Conservation (phyloP, 2,888 invertebrate species). For the Branchellion lobata region DNA sequence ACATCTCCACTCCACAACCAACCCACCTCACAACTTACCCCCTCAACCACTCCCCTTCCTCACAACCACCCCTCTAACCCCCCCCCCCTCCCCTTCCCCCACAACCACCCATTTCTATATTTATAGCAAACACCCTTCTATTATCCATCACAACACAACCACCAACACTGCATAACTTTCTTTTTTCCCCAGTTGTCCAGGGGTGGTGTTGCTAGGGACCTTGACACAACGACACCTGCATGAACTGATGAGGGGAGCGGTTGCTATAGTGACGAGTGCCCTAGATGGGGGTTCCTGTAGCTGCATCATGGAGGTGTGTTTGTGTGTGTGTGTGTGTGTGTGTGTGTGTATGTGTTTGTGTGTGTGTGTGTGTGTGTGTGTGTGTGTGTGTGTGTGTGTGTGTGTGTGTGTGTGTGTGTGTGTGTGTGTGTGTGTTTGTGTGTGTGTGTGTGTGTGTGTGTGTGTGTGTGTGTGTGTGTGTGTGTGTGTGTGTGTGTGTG, state of each 20-base stretch:
- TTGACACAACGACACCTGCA: constrained; percentile 7
- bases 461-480: not conserved
- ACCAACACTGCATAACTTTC: no score
- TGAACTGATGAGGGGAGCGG: not conserved
- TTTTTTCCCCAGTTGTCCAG: not conserved
- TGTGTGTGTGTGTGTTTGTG: not conserved
- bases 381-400: constrained; percentile 18
- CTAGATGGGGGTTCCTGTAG: not conserved
- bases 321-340: constrained; percentile 1
- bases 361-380: constrained; percentile 15
- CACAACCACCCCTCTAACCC: no score
- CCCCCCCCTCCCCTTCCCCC: no score
- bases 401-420: constrained; percentile 20
- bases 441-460: not conserved
- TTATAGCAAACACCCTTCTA: no score
- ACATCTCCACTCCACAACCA: no score
- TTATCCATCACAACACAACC: no score
- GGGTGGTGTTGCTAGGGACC: not conserved
- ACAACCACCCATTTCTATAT: no score
- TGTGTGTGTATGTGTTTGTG: constrained; percentile 12
- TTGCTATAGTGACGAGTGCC: not conserved
- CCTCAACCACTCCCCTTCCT: no score
- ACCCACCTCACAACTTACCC: no score
- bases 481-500: not conserved
- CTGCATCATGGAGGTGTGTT: not conserved